Evolutionary conservation across 2,113 vertebrate genomes (phyloP), one percentile per base, ranked within the genome.

Genomic region (Corythornis cristatus): DNA sequence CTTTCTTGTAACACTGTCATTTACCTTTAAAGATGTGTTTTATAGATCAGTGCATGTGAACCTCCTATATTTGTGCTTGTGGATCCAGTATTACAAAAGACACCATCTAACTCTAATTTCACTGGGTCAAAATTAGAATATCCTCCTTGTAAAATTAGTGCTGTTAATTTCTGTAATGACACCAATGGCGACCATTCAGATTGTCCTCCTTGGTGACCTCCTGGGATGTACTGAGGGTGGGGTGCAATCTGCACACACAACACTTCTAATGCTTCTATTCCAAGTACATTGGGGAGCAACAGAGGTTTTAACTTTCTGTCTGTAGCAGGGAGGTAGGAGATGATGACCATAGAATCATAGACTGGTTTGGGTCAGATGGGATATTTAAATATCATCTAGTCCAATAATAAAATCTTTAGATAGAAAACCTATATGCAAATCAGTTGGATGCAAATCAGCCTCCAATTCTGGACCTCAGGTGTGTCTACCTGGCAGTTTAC

Each of bases 261-360:
- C 5, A n/a, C 25, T 40, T 16, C 9, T 4, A 40, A 9, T 0
- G 0, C 6, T 76, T 68, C 20, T 3, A 2, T 53, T 68, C 16
- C 40, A 86, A 42, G 14, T 8, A 15, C 4, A 3, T 0, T 2
- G 5, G 12, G 7, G 6, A 79, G 35, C 17, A 65, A 6, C 25
- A 75, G 45, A 82, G 6, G 5, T 21, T 17, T 83, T 15, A 4
- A 1, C 54, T 79, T 60, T 19, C 19, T 53, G 3, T 25, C 25
- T 20, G 8, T 28, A 19, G 6, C 43, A 16, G 2, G 0, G 67
- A 64, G 1, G 4, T 1, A n/a, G 7, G 14, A 86, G 9, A 46
- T 35, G 22, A 50, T 9, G 7, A 6, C 12, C 54, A 56, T 9
- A 56, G 54, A 56, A 56, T 51, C 54, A 56, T 19, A 19, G 29